Conservation (phyloP, 2,797 vertebrate genomes). For the Menidia menidia region DNA sequence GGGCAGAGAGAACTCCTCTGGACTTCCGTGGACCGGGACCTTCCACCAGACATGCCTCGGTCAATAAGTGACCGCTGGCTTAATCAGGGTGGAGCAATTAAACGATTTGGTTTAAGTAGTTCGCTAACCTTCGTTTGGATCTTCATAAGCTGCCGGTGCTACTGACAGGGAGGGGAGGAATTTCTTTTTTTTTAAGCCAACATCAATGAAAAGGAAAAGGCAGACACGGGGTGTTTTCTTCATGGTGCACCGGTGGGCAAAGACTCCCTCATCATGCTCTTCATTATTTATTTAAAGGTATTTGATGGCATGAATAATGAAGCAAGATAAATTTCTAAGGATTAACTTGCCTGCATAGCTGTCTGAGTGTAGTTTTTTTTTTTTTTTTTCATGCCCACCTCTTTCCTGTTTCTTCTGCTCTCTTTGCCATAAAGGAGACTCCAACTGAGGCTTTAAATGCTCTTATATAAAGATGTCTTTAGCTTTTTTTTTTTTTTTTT, state of each 20-base stretch:
- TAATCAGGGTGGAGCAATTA: no score
- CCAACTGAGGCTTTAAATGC: conserved; percentile 59
- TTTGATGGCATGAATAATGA: conserved; percentile 73
- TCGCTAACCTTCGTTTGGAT: no score
- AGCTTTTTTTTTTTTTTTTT: conserved; percentile 34
- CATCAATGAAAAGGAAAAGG: conserved; percentile 3
- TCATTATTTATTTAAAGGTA: conserved; percentile 70
- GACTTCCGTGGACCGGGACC: no score
- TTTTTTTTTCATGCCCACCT: conserved; percentile 9
- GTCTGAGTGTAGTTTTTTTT: conserved; percentile 48
- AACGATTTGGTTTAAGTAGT: no score
- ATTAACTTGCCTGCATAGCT: conserved; percentile 50
- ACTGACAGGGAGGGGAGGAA: background rate
- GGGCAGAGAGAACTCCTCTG: no score
- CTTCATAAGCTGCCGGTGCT: background rate
- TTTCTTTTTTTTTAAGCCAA: background rate
- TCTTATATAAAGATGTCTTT: conserved; percentile 61
- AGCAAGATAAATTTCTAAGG: conserved; percentile 60
- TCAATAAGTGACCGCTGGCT: no score
- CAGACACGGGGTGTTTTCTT: conserved; percentile 25
- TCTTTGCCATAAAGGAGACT: conserved; percentile 41
- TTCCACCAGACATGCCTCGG: no score
- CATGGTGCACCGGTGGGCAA: conserved; percentile 24
- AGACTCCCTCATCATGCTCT: conserved; percentile 37
- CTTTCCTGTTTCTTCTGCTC: conserved; percentile 16